phyloP scores from a whole-genome alignment of 1,140 invertebrate species.

The Hydropsyche tenuis region DNA sequence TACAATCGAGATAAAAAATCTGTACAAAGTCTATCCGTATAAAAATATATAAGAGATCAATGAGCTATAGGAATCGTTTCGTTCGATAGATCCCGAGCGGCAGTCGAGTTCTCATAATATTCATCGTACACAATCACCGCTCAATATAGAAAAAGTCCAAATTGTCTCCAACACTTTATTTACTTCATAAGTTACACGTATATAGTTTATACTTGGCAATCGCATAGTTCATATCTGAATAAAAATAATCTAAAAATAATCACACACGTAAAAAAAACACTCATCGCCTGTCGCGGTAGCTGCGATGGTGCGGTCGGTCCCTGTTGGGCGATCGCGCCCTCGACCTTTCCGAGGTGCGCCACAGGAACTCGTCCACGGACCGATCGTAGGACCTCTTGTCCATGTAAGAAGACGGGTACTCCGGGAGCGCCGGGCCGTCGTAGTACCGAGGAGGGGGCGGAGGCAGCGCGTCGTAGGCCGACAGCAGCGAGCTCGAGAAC shows the following conservation, averaged over 20 bases:
- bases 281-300: slow-evolving; percentile 60
- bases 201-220: slow-evolving; percentile 22
- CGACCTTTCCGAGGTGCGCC: slow-evolving; percentile 76
- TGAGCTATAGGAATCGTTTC: too few relatives aligned
- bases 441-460: slow-evolving; percentile 79
- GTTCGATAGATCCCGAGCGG: too few relatives aligned
- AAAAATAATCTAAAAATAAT: slow-evolving; percentile 19
- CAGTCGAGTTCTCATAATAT: too few relatives aligned
- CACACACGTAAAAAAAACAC: background rate
- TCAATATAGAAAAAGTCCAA: slow-evolving; percentile 46
- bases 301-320: slow-evolving; percentile 62
- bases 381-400: slow-evolving; percentile 85
- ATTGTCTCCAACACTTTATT: slow-evolving; percentile 48
- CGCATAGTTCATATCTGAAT: slow-evolving; percentile 37
- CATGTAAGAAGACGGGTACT: slow-evolving; percentile 63
- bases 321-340: slow-evolving; percentile 64
- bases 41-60: too few relatives aligned
- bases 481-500: slow-evolving; percentile 62
- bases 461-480: slow-evolving; percentile 74
- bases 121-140: background rate
- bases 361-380: slow-evolving; percentile 89
- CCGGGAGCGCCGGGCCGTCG: slow-evolving; percentile 70
- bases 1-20: too few relatives aligned
- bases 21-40: too few relatives aligned
- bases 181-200: slow-evolving; percentile 45